Evolutionary conservation across 2,888 invertebrate genomes (phyloP).

Genomic region (Heliconius hortense): DNA sequence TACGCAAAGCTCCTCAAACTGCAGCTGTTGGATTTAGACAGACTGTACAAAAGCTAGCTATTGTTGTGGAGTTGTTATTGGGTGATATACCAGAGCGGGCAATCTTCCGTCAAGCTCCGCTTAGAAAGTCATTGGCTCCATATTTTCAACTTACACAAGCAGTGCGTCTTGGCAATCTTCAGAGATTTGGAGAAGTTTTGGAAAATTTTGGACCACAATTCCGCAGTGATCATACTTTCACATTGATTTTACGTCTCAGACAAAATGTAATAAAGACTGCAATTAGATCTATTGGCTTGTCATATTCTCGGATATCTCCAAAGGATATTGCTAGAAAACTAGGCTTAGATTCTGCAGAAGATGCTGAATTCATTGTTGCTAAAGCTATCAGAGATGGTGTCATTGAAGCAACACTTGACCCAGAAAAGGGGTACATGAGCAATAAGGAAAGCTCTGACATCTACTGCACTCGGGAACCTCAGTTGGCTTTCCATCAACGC

Average conservation of each 20-base stretch:
- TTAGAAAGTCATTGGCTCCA: constrained; percentile 94
- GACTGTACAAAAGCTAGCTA: constrained; percentile 96
- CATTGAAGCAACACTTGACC: constrained; percentile 98
- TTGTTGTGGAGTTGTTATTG: constrained; percentile 95
- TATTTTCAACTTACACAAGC: constrained; percentile 99
- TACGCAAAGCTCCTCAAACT: constrained; percentile 98
- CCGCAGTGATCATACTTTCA: constrained; percentile 96
- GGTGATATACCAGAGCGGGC: constrained; percentile 99
- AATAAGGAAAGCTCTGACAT: constrained; percentile 98
- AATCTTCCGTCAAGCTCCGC: constrained; percentile 94
- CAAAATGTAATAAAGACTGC: constrained; percentile 99
- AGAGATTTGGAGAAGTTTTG: constrained; percentile 95
- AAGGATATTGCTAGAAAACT: constrained; percentile 97
- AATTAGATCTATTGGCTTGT: constrained; percentile 96
- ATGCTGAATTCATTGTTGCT: constrained; percentile 99
- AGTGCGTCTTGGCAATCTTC: constrained; percentile 96
- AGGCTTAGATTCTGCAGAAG: constrained; percentile 96
- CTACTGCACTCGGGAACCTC: constrained; percentile 97
- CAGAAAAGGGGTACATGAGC: constrained; percentile 97
- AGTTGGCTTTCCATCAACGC: constrained; percentile 97
- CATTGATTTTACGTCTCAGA: constrained; percentile 95
- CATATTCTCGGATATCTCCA: constrained; percentile 97
- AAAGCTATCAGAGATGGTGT: constrained; percentile 99
- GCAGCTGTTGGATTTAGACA: constrained; percentile 99
- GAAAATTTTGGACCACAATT: constrained; percentile 96